These are phyloP conservation scores for Quadroppia sp. DNA, from an alignment of 2,888 invertebrate genomes.

Conservation along the genomic window DNA sequence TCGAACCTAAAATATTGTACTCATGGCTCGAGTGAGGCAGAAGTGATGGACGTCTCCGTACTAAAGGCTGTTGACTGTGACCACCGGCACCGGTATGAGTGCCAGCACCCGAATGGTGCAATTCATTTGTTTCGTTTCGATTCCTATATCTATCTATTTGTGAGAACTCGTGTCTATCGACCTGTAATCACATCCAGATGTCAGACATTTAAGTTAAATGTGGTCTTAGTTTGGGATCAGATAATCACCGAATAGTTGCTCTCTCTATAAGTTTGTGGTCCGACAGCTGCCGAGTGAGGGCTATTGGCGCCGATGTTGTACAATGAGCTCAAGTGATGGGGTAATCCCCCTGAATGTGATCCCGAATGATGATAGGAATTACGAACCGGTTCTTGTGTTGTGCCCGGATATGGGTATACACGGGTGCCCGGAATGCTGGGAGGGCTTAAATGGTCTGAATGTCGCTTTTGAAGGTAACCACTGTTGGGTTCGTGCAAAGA, in stretches of 20 bases:
- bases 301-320: slow-evolving; percentile 23
- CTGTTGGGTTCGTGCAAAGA: slow-evolving; percentile 8
- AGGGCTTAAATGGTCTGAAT: slow-evolving; percentile 15
- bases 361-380: slow-evolving; percentile 26
- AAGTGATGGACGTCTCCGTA: slow-evolving; percentile 39
- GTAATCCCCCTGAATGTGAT: neutral
- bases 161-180: slow-evolving; percentile 17
- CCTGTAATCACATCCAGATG: neutral
- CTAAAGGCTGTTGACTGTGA: slow-evolving; percentile 27
- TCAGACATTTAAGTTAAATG: neutral
- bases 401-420: slow-evolving; percentile 26
- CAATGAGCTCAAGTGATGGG: slow-evolving; percentile 1
- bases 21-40: slow-evolving; percentile 31
- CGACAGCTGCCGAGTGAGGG: slow-evolving; percentile 26
- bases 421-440: slow-evolving; percentile 26
- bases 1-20: neutral
- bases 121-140: slow-evolving; percentile 19
- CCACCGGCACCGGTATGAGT: slow-evolving; percentile 20
- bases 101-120: slow-evolving; percentile 8
- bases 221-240: neutral
- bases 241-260: slow-evolving; percentile 21
- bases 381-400: slow-evolving; percentile 31
- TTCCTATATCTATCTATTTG: slow-evolving; percentile 25
- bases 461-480: slow-evolving; percentile 25
- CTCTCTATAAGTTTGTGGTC: slow-evolving; percentile 10